Evolutionary conservation across 2,797 vertebrate species (phyloP), one percentile per base, ranked within the genome.

Genomic region (Hydrophis major): DNA sequence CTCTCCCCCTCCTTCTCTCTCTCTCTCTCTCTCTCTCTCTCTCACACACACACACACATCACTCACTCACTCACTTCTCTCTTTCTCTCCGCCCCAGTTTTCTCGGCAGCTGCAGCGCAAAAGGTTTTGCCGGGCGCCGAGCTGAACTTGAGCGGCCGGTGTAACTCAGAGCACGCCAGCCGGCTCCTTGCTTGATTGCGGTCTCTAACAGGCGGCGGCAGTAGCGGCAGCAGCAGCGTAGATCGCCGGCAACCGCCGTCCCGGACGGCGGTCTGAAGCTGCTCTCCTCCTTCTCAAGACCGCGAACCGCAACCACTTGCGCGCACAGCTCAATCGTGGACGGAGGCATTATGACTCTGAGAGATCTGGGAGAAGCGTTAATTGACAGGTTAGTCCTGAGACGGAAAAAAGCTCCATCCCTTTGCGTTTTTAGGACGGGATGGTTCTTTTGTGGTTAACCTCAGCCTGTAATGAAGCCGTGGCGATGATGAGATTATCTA

Each of bases 351-450:
- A 91, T 61, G 92, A 78, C 56, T 42, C 63, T 18, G 37, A 78
- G 63, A 20, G 37, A 61, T 10, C 18, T 50, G 56, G 63, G 47
- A 74, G 86, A 78, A 13, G 56, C 56, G 37, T 22, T 83, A 69
- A 32, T 42, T 2, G 53, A 61, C 93, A 91, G 93, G 93, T 93
- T 53, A 86, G 93, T 91, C 59, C 18, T 4, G 37, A 27, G 27
- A 37, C 22, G 20, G n/a, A 6, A 42, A 37, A 59, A 42, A 47
- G 14, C 32, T 88, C 27, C 50, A n/a, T 32, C 32, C n/a, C 87
- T 55, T 16, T 22, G 27, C 53, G 50, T 87, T 87, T 28, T 87
- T n/a, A 55, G 53, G 6, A 42, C 3, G 57, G 57, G 55, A 1
- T 47, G 57, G 22, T 78, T 53, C 37, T 16, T n/a, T 47, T 50